These are phyloP conservation scores for Equus przewalskii DNA, from an alignment of 2,113 vertebrate genomes.

Conservation along the genomic window DNA sequence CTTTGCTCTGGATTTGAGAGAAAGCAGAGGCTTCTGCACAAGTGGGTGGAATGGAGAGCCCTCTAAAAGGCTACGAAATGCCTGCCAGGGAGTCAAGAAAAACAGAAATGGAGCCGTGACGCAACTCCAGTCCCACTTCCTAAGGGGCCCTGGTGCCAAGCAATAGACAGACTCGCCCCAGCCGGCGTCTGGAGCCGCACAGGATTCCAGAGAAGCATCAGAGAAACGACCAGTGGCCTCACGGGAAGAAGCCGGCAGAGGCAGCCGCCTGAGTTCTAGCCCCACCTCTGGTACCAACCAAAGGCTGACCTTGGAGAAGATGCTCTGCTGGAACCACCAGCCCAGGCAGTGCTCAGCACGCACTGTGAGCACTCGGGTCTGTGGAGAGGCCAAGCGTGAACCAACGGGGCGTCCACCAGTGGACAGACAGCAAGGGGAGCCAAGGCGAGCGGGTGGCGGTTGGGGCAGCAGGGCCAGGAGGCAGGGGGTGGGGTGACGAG, in stretches of 20 bases:
- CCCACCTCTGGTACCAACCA: neutral
- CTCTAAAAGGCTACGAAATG: neutral
- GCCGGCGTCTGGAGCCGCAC: no score
- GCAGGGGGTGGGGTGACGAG: neutral
- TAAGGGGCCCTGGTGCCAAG: neutral
- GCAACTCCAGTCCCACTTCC: neutral
- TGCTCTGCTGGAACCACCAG: accelerated
- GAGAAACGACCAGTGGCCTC: neutral
- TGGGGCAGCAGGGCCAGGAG: neutral
- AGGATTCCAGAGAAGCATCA: neutral
- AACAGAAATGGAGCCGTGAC: neutral
- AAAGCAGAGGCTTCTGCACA: neutral
- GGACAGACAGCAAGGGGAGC: neutral
- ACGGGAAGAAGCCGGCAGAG: neutral
- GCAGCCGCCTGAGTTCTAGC: neutral
- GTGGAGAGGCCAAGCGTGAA: no score
- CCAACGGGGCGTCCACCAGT: no score
- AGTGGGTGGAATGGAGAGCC: accelerated
- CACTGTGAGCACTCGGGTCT: neutral
- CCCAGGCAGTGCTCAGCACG: accelerated
- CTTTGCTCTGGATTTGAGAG: neutral
- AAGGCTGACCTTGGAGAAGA: neutral
- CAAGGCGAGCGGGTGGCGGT: neutral
- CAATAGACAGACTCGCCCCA: no score
- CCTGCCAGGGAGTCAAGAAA: neutral